phyloP scores from a whole-genome alignment of 2,888 invertebrate genomes.

The Thecocarcelia acutangulata region DNA sequence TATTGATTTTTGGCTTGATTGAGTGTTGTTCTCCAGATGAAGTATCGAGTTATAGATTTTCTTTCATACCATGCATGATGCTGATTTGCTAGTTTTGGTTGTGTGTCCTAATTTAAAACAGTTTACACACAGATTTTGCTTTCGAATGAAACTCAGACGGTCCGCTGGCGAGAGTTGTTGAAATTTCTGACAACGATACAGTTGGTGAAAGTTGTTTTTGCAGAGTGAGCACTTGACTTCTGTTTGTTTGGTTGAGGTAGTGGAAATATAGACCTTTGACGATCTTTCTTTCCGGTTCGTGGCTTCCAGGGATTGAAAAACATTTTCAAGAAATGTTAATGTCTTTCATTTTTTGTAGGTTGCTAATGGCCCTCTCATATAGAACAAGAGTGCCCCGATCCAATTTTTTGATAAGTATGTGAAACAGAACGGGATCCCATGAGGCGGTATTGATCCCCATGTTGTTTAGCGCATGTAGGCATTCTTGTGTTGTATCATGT shows the following conservation, averaged over 20 bases:
- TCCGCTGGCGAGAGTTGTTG: constrained; percentile 10
- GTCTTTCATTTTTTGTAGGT: too few species aligned
- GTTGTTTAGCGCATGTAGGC: too few species aligned
- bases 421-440: too few species aligned
- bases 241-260: not conserved
- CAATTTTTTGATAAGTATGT: not conserved
- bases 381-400: too few species aligned
- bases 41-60: constrained; percentile 4
- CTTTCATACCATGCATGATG: not conserved
- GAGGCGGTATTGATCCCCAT: too few species aligned
- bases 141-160: constrained; percentile 1
- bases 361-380: too few species aligned
- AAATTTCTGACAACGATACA: constrained; percentile 7
- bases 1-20: not conserved
- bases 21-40: not conserved
- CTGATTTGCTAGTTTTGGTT: constrained; percentile 4
- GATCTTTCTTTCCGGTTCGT: too few species aligned
- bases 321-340: too few species aligned
- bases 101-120: not conserved
- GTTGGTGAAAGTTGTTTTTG: not conserved
- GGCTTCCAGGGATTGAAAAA: too few species aligned
- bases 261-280: not conserved
- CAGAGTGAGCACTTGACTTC: not conserved
- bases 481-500: too few species aligned
- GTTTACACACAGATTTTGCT: not conserved